Base-by-base conservation (phyloP, 2,888 invertebrate genomes). In the Lasioglossum figueresi region DNA sequence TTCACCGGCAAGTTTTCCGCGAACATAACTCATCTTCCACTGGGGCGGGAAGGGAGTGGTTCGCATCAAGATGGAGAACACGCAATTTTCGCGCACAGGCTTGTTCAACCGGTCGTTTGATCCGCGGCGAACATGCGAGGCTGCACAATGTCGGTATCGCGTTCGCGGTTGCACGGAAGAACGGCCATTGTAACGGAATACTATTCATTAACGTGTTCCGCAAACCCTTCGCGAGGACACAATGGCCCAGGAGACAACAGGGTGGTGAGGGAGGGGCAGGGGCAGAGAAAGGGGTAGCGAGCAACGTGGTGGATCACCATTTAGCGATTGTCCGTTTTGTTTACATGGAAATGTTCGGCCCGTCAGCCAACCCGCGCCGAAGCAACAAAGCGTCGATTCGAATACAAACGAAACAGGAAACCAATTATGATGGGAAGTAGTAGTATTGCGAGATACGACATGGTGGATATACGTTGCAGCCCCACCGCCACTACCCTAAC, bases 41-140 rank as follows among this genome's bases (percentile, higher is more conserved):
- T 31, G 31, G 6, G 6, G 27, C 27, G 4, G 14, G 31, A 5
- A 31, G 63, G 27, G 63, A 31, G 63, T 31, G 63, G 63, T 31
- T 63, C 31, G 63, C 63, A 40, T 34, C 43, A 71, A 14, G 52
- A 45, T 19, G 52, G 34, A 59, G 52, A 31, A 73, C 52, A 68
- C 31, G 80, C 68, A 48, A 80, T 76, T 80, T 76, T 68, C 19
- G 71, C 27, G 43, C 31, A 31, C 40, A n/a, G 16, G n/a, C n/a
- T 27, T 31, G 56, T 70, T 70, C 56, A 45, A 59, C 48, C 27
- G 45, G 37, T 48, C 70, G 31, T 76, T 34, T 63, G 63, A 63
- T 63, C 63, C 63, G 63, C 31, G 63, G 63, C 31, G n/a, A 63
- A 63, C 63, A 63, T 63, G 63, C 66, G 66, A 68, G 66, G 34